phyloP scores from a whole-genome alignment of 2,888 invertebrate genomes.

The Deilephila elpenor region DNA sequence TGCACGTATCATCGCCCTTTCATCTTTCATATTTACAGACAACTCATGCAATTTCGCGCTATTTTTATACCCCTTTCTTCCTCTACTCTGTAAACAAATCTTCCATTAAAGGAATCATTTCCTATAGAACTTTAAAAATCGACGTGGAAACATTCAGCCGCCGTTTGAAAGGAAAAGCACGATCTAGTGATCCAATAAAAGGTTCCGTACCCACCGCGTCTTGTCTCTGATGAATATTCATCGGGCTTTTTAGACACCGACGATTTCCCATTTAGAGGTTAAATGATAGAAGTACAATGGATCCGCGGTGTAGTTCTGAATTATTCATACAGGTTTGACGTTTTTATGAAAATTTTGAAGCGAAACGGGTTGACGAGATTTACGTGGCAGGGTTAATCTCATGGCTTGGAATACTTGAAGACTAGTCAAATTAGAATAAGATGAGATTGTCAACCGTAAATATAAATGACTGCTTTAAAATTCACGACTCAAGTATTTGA shows the following conservation, averaged over 20 bases:
- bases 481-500: too few species aligned
- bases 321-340: slow-evolving; percentile 20
- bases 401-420: not conserved
- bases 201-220: slow-evolving; percentile 40
- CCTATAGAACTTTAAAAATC: slow-evolving; percentile 1
- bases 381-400: not conserved
- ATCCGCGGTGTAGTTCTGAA: slow-evolving; percentile 17
- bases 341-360: slow-evolving; percentile 9
- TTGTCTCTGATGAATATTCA: slow-evolving; percentile 53
- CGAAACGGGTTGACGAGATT: slow-evolving; percentile 3
- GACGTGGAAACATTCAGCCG: slow-evolving; percentile 13
- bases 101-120: not conserved
- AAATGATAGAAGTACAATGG: slow-evolving; percentile 23
- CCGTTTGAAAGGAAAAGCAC: slow-evolving; percentile 38
- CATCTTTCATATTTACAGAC: not conserved
- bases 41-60: too few species aligned
- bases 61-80: not conserved
- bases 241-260: slow-evolving; percentile 35
- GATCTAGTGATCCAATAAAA: slow-evolving; percentile 54
- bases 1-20: too few species aligned
- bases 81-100: not conserved
- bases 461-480: not conserved
- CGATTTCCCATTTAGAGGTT: slow-evolving; percentile 23
- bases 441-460: not conserved
- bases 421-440: not conserved